Evolutionary conservation across 2,113 vertebrate species (phyloP).

Genomic region (Zootoca vivipara): DNA sequence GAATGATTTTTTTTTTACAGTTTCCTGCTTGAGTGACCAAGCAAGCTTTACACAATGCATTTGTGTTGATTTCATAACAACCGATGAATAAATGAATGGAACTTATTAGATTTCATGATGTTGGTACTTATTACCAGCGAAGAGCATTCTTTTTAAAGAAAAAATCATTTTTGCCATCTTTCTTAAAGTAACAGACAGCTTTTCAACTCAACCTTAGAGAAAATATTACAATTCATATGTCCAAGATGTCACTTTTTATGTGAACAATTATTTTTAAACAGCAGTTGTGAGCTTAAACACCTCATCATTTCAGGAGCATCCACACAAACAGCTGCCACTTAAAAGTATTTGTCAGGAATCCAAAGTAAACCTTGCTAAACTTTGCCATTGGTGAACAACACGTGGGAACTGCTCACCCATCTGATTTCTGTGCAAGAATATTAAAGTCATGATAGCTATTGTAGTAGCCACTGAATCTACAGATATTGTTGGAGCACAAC

Average conservation of each 20-base stretch:
- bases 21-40: conserved; percentile 39
- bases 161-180: conserved; percentile 12
- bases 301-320: conserved; percentile 30
- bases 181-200: conserved; percentile 66
- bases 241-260: conserved; percentile 52
- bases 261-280: conserved; percentile 60
- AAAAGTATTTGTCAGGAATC: conserved; percentile 40
- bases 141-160: conserved; percentile 49
- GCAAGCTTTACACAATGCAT: conserved; percentile 34
- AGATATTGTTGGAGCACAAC: too few relatives aligned
- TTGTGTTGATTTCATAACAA: conserved; percentile 50
- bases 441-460: conserved; percentile 48
- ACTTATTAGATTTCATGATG: conserved; percentile 43
- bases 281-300: conserved; percentile 51
- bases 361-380: conserved; percentile 55
- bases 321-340: conserved; percentile 48
- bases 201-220: conserved; percentile 56
- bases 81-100: background rate
- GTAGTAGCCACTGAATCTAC: conserved; percentile 45
- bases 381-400: conserved; percentile 53
- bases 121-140: conserved; percentile 59
- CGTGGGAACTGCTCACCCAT: conserved; percentile 1
- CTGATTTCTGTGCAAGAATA: conserved; percentile 34
- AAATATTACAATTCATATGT: conserved; percentile 60
- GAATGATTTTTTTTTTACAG: conserved; percentile 47